Percentiles rank a stretch among this genome's conserved stretches.
Evolutionary conservation across 2,113 vertebrate genomes (phyloP).

Genomic region (Ifrita kowaldi): DNA sequence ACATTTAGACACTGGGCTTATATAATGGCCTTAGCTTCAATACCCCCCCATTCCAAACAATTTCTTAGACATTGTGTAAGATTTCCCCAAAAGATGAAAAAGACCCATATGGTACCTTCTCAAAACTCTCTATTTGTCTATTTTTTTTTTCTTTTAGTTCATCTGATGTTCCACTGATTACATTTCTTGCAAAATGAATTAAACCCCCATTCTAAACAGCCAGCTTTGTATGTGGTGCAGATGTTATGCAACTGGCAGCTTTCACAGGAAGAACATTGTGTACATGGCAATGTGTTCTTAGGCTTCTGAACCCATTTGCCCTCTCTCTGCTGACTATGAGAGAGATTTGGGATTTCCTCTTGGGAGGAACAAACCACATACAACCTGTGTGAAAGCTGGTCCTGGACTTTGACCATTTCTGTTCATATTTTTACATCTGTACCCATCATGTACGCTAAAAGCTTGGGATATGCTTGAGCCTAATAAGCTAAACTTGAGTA

Average conservation of each 20-base stretch:
- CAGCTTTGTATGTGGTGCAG: neutral
- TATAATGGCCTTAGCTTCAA: neutral
- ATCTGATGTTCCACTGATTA: neutral
- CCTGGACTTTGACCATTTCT: neutral
- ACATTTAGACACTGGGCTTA: neutral
- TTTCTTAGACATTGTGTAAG: neutral
- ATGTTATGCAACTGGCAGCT: neutral
- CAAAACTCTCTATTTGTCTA: neutral
- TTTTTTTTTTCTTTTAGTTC: neutral
- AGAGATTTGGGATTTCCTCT: neutral
- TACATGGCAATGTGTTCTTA: neutral
- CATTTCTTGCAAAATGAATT: neutral
- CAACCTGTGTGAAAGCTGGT: neutral
- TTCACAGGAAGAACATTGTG: neutral
- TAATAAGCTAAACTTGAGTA: neutral
- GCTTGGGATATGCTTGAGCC: neutral
- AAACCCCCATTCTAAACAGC: neutral
- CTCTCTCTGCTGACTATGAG: neutral
- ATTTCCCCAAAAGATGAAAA: neutral
- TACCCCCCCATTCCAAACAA: neutral
- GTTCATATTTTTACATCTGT: neutral
- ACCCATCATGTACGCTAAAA: fast-evolving
- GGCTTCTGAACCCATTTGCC: neutral
- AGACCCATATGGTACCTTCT: neutral
- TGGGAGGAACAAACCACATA: neutral